Base-by-base conservation (phyloP, 2,888 invertebrate species). In the Litoditis marina region DNA sequence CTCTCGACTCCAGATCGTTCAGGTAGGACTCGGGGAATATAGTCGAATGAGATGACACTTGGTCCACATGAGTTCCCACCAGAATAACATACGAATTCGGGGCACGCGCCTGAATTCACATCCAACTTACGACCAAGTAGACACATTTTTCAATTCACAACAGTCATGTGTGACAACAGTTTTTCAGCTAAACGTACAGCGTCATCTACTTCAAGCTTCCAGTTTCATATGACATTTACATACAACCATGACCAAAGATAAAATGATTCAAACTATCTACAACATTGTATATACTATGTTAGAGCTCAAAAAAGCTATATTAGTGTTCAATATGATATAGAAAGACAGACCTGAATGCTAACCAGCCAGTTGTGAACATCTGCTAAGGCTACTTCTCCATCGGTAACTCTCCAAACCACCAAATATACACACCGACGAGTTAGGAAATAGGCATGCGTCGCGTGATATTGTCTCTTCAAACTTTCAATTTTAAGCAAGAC, bases 391-490 rank as follows among this genome's bases (percentile, higher is more conserved):
- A 88, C 88, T 81, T 92, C 88, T 0, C 96, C 96, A 78, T 95
- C 94, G 0, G 90, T 90, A 57, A 94, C 91, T 76, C 90, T 89
- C 95, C 96, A 98, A 3, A 95, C 88, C 0, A 96, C 95, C 58
- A 98, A 86, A 84, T 95, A 98, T 36, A 98, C 86, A 27, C 94
- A 93, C 16, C 96, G 88, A 65, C 93, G 91, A 0, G 95, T 94
- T 50, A 98, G 86, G 84, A 98, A 98, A 84, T 98, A 98, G 84
- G 96, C 95, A 87, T 96, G 96, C 0, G 96, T 96, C 0, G 95
- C 92, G 84, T 96, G 96, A 84, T 96, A 95, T 82, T 98, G 96
- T 82, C 90, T 81, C 85, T 87, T 74, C 44, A 64, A 55, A n/a
- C n/a, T n/a, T n/a, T n/a, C n/a, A n/a, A n/a, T n/a, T n/a, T n/a